These are phyloP conservation scores for Colinus virginianus DNA, from an alignment of 2,113 vertebrate genomes.

Conservation along the genomic window DNA sequence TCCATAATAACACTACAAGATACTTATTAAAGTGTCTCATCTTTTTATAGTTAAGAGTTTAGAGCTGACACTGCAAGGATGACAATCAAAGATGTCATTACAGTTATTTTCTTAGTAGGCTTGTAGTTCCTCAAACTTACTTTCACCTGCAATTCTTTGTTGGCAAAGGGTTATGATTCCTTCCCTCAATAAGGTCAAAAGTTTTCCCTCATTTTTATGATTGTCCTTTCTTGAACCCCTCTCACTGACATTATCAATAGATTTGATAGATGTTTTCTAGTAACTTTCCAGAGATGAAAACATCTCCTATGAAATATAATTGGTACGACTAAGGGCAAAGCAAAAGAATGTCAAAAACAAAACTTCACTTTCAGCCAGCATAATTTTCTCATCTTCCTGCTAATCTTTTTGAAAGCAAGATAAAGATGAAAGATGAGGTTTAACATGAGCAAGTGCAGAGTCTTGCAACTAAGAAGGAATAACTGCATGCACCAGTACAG, in stretches of 20 bases:
- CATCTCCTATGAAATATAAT: not conserved
- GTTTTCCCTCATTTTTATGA: not conserved
- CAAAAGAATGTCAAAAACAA: not conserved
- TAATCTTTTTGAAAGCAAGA: slow-evolving; percentile 9
- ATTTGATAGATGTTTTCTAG: not conserved
- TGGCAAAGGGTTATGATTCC: not conserved
- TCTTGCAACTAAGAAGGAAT: no score
- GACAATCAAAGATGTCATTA: not conserved
- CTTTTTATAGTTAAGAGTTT: not conserved
- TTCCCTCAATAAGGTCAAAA: not conserved
- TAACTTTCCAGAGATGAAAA: not conserved
- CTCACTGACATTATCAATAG: not conserved
- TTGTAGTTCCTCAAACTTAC: not conserved
- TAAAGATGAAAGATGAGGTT: not conserved
- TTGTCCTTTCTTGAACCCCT: not conserved
- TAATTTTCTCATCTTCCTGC: not conserved
- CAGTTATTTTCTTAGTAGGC: not conserved
- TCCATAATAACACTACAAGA: not conserved
- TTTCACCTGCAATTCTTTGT: not conserved
- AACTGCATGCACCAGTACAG: no score
- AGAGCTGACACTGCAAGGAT: not conserved
- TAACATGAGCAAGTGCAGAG: no score
- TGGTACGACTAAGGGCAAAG: not conserved
- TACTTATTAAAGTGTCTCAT: not conserved
- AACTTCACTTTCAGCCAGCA: not conserved